phyloP scores from a whole-genome alignment of 2,888 invertebrate genomes.

The Lasioglossum villosulum region DNA sequence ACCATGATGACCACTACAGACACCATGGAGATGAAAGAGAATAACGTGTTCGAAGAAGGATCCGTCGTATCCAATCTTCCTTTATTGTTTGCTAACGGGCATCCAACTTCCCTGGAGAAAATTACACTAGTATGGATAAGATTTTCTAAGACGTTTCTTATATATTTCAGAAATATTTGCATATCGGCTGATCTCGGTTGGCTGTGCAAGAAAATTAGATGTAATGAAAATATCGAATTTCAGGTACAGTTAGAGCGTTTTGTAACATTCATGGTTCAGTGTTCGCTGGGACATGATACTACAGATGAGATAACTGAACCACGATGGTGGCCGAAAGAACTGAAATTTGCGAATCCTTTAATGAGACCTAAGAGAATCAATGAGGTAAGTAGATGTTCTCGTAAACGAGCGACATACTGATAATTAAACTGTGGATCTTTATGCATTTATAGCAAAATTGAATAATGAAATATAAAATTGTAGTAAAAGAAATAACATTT shows the following conservation, averaged over 20 bases:
- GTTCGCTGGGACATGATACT: slow-evolving; percentile 89
- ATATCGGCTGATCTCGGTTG: background rate
- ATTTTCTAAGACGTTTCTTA: background rate
- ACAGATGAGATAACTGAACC: slow-evolving; percentile 86
- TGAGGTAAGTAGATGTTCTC: slow-evolving; percentile 81
- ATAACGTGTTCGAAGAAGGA: slow-evolving; percentile 76
- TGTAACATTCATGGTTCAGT: slow-evolving; percentile 91
- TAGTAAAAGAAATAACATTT: too few species aligned
- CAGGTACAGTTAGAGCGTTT: slow-evolving; percentile 88
- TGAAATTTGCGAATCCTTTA: slow-evolving; percentile 88
- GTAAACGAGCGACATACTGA: background rate
- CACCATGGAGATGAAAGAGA: slow-evolving; percentile 72
- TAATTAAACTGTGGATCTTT: too few species aligned
- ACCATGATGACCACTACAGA: slow-evolving; percentile 78
- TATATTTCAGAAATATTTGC: background rate
- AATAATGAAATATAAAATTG: too few species aligned
- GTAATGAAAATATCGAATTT: slow-evolving; percentile 41
- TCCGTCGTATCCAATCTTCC: slow-evolving; percentile 90
- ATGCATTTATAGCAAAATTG: too few species aligned
- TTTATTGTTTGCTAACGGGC: slow-evolving; percentile 89
- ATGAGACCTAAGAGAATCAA: slow-evolving; percentile 85
- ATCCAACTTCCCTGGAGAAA: slow-evolving; percentile 89
- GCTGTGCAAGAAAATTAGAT: background rate
- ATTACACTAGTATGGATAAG: slow-evolving; percentile 84
- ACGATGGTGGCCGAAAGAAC: slow-evolving; percentile 90